Evolutionary conservation across 2,888 invertebrate genomes (phyloP).

Genomic region (Lithodes maja): DNA sequence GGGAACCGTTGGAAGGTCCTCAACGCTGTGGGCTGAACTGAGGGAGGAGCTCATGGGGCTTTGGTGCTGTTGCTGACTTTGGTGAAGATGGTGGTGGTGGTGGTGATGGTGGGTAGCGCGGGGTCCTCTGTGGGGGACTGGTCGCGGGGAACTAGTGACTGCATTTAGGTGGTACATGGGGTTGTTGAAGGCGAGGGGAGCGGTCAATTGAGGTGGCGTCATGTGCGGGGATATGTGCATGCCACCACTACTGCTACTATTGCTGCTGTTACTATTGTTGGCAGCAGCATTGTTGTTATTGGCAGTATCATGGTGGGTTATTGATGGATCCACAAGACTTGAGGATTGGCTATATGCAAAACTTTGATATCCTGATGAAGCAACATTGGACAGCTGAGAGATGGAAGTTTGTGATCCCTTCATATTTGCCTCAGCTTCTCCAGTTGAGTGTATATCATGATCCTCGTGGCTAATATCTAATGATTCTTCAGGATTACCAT

Average conservation of each 20-base stretch:
- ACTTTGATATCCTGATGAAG: constrained; percentile 91
- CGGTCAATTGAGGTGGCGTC: constrained; percentile 58
- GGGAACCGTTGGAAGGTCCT: constrained; percentile 61
- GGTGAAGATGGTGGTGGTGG: constrained; percentile 47
- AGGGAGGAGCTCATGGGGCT: constrained; percentile 70
- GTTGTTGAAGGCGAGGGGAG: constrained; percentile 70
- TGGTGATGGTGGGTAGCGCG: constrained; percentile 56
- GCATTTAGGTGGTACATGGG: constrained; percentile 70
- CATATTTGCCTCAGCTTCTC: constrained; percentile 73
- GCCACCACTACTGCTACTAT: constrained; percentile 52
- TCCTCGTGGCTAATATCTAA: constrained; percentile 62
- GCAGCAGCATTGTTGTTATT: constrained; percentile 58
- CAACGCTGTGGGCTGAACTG: constrained; percentile 70
- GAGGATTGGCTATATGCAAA: constrained; percentile 91
- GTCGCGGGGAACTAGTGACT: constrained; percentile 68
- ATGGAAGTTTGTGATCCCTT: constrained; percentile 84
- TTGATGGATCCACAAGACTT: constrained; percentile 83
- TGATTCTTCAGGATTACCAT: constrained; percentile 63
- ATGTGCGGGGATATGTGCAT: constrained; percentile 64
- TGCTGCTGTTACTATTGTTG: constrained; percentile 55
- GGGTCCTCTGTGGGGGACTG: constrained; percentile 58
- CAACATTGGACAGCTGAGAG: constrained; percentile 85
- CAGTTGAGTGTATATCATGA: constrained; percentile 71
- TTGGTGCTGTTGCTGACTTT: constrained; percentile 49
- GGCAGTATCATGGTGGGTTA: constrained; percentile 64